These are phyloP conservation scores for Alouatta palliata DNA, from an alignment of 2,113 vertebrate genomes.

Conservation along the genomic window DNA sequence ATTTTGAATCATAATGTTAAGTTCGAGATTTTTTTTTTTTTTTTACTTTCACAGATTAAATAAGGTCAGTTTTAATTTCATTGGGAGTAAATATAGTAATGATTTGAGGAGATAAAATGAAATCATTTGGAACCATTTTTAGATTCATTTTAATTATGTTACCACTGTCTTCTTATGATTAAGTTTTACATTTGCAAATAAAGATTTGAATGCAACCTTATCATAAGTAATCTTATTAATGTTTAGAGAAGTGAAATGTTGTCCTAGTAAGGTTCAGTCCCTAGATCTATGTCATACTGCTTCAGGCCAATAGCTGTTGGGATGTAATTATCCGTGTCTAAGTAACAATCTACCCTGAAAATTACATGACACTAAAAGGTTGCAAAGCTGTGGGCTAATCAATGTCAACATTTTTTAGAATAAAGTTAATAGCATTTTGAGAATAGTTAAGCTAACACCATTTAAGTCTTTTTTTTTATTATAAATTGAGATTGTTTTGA, in stretches of 20 bases:
- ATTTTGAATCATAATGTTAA: background rate
- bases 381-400: background rate
- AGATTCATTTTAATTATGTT: background rate
- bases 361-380: background rate
- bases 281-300: background rate
- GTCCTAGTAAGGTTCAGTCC: background rate
- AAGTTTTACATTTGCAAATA: background rate
- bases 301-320: background rate
- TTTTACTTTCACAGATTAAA: background rate
- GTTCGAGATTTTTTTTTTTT: background rate
- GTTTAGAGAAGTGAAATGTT: background rate
- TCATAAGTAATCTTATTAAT: background rate
- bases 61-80: background rate
- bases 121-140: background rate
- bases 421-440: background rate
- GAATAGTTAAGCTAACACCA: background rate
- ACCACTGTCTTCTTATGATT: background rate
- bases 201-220: background rate
- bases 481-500: background rate
- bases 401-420: background rate
- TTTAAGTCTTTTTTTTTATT: background rate
- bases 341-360: background rate
- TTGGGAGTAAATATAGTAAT: background rate
- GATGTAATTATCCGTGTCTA: background rate
- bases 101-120: background rate